A percentile compares a stretch with the other conserved stretches of the same genome.
Conservation (phyloP, 2,797 vertebrate species). For the Harpagifer antarcticus region DNA sequence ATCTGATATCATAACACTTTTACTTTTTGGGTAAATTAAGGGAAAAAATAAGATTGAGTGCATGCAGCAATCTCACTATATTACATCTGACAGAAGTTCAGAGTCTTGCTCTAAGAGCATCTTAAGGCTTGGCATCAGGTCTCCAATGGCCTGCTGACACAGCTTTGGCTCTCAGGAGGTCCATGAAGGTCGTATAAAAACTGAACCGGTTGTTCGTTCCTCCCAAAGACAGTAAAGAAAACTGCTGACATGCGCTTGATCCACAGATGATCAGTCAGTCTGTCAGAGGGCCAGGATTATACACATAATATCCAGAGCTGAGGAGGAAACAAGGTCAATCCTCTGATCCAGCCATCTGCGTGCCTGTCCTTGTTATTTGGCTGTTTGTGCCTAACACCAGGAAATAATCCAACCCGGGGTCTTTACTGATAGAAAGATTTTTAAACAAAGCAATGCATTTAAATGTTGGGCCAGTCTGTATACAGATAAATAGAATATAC, state of each 20-base stretch:
- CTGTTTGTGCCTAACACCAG: constrained; percentile 56
- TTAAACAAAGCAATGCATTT: constrained; percentile 8
- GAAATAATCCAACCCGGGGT: constrained; percentile 52
- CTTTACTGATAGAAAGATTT: constrained; percentile 22
- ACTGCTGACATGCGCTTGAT: constrained; percentile 65
- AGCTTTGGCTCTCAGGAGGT: constrained; percentile 25
- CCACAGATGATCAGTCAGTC: constrained; percentile 71
- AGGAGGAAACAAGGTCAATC: constrained; percentile 78
- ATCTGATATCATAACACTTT: background rate
- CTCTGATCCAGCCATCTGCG: constrained; percentile 76
- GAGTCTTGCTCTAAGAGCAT: constrained; percentile 13
- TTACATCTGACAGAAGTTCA: background rate
- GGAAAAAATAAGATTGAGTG: background rate
- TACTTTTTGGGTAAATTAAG: background rate
- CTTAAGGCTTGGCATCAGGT: constrained; percentile 7
- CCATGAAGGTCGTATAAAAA: constrained; percentile 45
- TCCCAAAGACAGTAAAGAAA: constrained; percentile 37
- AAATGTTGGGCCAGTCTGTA: background rate
- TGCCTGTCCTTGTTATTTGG: constrained; percentile 61
- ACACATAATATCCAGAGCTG: constrained; percentile 73
- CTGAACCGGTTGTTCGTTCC: constrained; percentile 5
- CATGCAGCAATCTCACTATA: background rate
- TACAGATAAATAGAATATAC: background rate
- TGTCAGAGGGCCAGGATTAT: constrained; percentile 71
- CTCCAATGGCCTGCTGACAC: constrained; percentile 20